Base-by-base conservation (phyloP, 2,888 invertebrate species). In the Spilosoma lubricipeda region DNA sequence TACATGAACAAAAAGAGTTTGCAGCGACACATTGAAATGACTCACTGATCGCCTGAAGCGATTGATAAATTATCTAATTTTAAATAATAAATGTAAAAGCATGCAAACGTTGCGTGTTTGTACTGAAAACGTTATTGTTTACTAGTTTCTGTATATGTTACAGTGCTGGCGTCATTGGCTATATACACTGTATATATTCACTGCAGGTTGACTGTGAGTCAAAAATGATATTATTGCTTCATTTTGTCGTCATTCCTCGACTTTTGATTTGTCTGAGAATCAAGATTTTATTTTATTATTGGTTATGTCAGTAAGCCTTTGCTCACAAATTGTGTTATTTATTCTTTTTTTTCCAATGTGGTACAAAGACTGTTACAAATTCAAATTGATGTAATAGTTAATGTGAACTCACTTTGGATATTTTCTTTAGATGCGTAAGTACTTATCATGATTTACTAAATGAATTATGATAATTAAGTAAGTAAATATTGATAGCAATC, bases 1-100 rank as follows among this genome's bases (percentile, higher is more conserved):
- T 96, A 96, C 80, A 96, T 96, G 92, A 96, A 95, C 84, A 96
- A 94, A 82, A 93, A 94, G 79, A 96, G 96, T 73, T 93, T 97
- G 80, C 95, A 96, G 68, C 93, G 96, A 48, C 96, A 97, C 88
- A 96, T 96, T 79, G 93, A 95, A 70, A 94, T 94, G 87, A 93
- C 95, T 23, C 97, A 97, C 89, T 95, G 94, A 95, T 91, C 70
- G 73, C 70, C 74, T 78, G 75, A 70, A 33, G 67, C 72, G 75
- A 77, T 75, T 67, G 30, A 75, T 67, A 45, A n/a, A 64, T 74
- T 77, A 74, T 33, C 75, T 66, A 39, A 71, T 48, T 75, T 56
- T 7, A 56, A 80, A 78, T 77, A 78, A 77, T 77, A 77, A 75
- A 71, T 75, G 56, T 77, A 77, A 75, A 71, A 72, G 68, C 71